phyloP scores from a whole-genome alignment of 2,113 vertebrate genomes.

The Phalacrocorax aristotelis region DNA sequence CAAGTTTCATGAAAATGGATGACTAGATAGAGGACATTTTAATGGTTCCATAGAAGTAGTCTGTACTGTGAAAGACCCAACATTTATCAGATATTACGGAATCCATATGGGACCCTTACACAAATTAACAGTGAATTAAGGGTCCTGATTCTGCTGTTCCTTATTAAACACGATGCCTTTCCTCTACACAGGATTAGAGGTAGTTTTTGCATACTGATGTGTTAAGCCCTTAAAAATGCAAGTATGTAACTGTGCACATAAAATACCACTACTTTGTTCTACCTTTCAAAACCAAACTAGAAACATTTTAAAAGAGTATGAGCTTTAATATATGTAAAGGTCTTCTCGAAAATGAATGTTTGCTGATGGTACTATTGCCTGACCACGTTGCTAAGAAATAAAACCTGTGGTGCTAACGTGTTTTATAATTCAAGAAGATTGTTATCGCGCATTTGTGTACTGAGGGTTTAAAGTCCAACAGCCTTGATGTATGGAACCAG shows the following conservation, averaged over 20 bases:
- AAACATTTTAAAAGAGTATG: neutral
- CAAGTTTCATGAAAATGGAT: neutral
- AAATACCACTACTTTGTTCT: neutral
- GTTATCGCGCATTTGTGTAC: conserved; percentile 54
- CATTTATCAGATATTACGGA: neutral
- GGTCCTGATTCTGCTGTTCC: neutral
- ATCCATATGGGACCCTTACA: neutral
- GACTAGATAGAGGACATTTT: neutral
- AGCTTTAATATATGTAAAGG: neutral
- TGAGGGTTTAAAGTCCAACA: conserved; percentile 65
- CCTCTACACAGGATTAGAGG: neutral
- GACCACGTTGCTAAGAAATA: conserved; percentile 64
- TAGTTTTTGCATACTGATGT: neutral
- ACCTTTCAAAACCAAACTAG: neutral
- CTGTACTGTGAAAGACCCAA: neutral
- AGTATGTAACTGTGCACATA: neutral
- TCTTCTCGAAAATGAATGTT: conserved; percentile 42
- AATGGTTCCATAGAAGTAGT: neutral
- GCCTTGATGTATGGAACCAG: conserved; percentile 8
- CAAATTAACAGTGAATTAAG: neutral
- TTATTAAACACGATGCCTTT: neutral
- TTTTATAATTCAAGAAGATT: conserved; percentile 66
- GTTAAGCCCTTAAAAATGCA: neutral
- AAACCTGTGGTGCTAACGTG: conserved; percentile 48
- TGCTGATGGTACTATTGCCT: conserved; percentile 43